Evolutionary conservation across 2,797 vertebrate species (phyloP), one percentile per base, ranked within the genome.

Genomic region (Epinephelus malabaricus): DNA sequence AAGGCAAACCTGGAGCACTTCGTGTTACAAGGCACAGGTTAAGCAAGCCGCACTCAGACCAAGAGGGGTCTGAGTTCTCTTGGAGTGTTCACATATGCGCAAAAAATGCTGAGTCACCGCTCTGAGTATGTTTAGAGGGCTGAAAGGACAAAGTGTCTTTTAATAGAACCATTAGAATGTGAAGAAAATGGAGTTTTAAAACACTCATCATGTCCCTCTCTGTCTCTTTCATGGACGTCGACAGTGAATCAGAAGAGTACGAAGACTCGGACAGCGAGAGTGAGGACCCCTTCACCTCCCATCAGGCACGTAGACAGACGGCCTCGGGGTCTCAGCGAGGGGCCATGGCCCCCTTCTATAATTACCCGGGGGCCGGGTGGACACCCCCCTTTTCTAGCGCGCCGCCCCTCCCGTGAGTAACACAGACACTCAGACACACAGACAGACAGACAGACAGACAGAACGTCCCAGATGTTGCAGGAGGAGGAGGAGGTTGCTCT

Each of bases 231-330:
- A 78, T 86, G 88, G 84, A 56, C 9, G 51, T 18, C 51, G 6
- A 79, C 89, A 96, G 96, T 65, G 95, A 96, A 84, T 95, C 95
- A 62, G 95, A 96, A 68, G 95, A 96, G 49, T 96, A 96, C 13
- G 95, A 96, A 89, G 95, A 96, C 87, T 96, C 96, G 25, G 96
- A 96, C 95, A 96, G 95, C 76, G 96, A 96, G 94, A 96, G 95
- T 87, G 95, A 96, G 95, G 95, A 96, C 92, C 95, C 95, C 93
- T 96, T 96, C 95, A 96, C 95, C 86, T 95, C 95, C 86, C 96
- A 96, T 95, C 95, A 96, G 96, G 96, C 95, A 96, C 95, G 96
- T 96, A 96, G 95, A 95, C 95, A 92, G 95, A 94, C 94, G 94
- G 85, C 95, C 94, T 90, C 91, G 94, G 96, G 95, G 93, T 95